A percentile compares a stretch with the other conserved stretches of the same genome.
phyloP scores from a whole-genome alignment of 2,113 vertebrate species.

The Xenopus laevis region DNA sequence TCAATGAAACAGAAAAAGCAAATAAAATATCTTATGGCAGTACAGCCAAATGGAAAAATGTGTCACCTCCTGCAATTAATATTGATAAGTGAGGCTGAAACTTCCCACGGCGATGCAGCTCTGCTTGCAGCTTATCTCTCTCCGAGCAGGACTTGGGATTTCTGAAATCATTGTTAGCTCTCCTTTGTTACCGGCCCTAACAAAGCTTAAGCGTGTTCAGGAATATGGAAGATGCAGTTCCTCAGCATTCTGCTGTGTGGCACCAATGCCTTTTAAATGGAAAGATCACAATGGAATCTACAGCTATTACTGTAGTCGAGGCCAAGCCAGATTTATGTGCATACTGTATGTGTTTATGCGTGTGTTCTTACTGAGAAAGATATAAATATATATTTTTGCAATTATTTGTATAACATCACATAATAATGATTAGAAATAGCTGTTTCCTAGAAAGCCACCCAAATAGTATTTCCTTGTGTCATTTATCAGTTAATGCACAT shows the following conservation, averaged over 20 bases:
- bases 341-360: too few relatives aligned
- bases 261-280: slow-evolving; percentile 69
- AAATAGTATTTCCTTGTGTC: too few relatives aligned
- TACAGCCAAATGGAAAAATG: neutral
- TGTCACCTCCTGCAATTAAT: slow-evolving; percentile 7
- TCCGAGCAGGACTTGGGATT: slow-evolving; percentile 1
- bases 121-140: neutral
- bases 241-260: slow-evolving; percentile 71
- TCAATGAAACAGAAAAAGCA: neutral
- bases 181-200: neutral
- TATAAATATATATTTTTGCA: too few relatives aligned
- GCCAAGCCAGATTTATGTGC: too few relatives aligned
- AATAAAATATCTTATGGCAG: neutral
- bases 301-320: too few relatives aligned
- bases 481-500: too few relatives aligned
- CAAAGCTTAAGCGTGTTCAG: neutral
- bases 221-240: slow-evolving; percentile 51
- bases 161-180: slow-evolving; percentile 4
- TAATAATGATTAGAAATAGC: neutral
- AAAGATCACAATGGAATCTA: neutral
- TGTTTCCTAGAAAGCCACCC: too few relatives aligned
- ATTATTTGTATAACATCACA: too few relatives aligned
- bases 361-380: too few relatives aligned
- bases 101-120: neutral
- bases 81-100: slow-evolving; percentile 15